Conservation (phyloP, 2,113 vertebrate genomes). For the Microcebus ravelobensis region DNA sequence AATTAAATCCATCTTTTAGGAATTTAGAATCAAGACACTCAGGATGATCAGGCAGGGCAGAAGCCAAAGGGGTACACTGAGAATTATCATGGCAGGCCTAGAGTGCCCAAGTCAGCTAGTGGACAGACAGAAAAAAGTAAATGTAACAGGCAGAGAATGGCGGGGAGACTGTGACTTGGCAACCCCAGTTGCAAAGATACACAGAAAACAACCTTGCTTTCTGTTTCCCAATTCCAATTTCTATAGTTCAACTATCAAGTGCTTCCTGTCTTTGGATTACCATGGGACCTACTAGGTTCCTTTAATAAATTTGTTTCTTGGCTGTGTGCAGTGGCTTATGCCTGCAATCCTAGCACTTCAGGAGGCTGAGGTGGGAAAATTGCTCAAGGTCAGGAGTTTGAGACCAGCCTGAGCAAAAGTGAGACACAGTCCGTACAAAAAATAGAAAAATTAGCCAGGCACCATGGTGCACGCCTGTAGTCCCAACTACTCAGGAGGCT, state of each 20-base stretch:
- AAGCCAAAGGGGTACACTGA: background rate
- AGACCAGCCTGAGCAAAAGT: no score
- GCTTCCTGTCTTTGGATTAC: background rate
- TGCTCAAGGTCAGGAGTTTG: no score
- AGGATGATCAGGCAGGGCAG: background rate
- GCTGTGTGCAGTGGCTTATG: no score
- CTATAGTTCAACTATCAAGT: background rate
- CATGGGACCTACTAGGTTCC: background rate
- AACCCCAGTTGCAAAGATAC: background rate
- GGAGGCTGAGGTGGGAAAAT: no score
- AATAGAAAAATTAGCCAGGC: no score
- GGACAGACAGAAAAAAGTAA: background rate
- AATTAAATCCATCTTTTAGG: background rate
- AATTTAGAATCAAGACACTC: background rate
- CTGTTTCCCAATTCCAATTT: background rate
- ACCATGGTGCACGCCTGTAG: no score
- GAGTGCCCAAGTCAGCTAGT: background rate
- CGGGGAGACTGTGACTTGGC: background rate
- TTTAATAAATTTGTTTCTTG: conserved; percentile 34
- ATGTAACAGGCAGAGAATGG: background rate
- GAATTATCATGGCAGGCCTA: background rate
- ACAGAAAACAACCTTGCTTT: conserved; percentile 1
- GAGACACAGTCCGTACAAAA: no score
- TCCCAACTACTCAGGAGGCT: no score
- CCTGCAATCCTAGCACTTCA: no score